A percentile compares a stretch with the other conserved stretches of the same genome.
These are phyloP conservation scores for Spilarctia lutea DNA, from an alignment of 2,888 invertebrate species.

Conservation along the genomic window DNA sequence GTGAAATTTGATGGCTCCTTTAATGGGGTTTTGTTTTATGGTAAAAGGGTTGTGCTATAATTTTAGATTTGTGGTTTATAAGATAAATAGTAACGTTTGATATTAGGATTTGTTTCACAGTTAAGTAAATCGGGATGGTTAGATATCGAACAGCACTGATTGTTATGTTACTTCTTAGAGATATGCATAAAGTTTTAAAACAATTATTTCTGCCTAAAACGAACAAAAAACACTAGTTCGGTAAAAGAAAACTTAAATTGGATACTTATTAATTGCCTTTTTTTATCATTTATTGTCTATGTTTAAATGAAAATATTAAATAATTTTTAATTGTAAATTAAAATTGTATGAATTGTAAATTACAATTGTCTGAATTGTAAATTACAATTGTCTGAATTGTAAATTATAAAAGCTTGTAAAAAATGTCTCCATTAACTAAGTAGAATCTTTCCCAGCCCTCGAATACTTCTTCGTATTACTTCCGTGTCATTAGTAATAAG, in stretches of 20 bases:
- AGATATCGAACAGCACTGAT: not conserved
- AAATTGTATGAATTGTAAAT: conserved; percentile 9
- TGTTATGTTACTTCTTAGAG: not conserved
- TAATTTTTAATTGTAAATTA: no score
- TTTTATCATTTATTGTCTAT: no score
- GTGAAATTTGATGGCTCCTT: conserved; percentile 52
- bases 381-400: conserved; percentile 7
- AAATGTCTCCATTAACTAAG: conserved; percentile 44
- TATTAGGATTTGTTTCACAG: not conserved
- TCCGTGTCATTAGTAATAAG: conserved; percentile 73
- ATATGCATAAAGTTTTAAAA: not conserved
- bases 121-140: not conserved
- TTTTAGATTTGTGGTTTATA: conserved; percentile 14
- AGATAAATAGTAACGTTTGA: conserved; percentile 3
- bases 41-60: conserved; percentile 47
- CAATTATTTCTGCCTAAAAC: not conserved
- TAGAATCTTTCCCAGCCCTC: conserved; percentile 54
- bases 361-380: conserved; percentile 11
- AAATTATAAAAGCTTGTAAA: conserved; percentile 9
- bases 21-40: conserved; percentile 51
- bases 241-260: not conserved
- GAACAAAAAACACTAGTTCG: not conserved
- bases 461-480: conserved; percentile 65
- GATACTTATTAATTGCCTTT: not conserved
- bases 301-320: no score